Percentiles rank a stretch among this genome's conserved stretches.
Conservation (phyloP, 2,888 invertebrate species). For the Mesorhabditis belari region DNA sequence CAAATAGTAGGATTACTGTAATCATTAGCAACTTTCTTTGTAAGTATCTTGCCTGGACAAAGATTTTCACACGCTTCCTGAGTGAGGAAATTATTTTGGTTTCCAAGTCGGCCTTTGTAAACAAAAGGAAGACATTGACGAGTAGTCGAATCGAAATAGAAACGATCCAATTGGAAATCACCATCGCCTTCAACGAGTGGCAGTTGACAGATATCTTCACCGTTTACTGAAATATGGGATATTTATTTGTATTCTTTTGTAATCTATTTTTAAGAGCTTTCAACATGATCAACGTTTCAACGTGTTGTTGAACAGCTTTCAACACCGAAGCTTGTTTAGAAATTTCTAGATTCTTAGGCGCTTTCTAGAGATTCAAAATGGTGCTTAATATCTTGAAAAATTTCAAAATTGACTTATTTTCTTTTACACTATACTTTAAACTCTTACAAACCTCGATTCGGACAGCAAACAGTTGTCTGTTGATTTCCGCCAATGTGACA, state of each 20-base stretch:
- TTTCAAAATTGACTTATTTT: not conserved
- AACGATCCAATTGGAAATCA: conserved; percentile 30
- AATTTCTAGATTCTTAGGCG: not conserved
- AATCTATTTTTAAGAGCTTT: no score
- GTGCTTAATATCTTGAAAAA: not conserved
- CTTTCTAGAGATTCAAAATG: no score
- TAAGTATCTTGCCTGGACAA: conserved; percentile 32
- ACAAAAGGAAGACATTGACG: conserved; percentile 41
- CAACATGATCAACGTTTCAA: no score
- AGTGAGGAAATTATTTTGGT: conserved; percentile 50
- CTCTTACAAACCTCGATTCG: conserved; percentile 34
- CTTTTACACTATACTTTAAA: not conserved
- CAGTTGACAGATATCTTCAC: conserved; percentile 33
- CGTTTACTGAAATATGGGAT: conserved; percentile 1
- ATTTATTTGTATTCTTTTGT: no score
- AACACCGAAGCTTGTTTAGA: not conserved
- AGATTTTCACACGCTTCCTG: conserved; percentile 38
- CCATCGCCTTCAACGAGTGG: conserved; percentile 41
- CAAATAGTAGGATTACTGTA: no score
- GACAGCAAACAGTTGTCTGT: conserved; percentile 52
- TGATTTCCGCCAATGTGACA: conserved; percentile 50
- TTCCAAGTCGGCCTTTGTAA: conserved; percentile 39
- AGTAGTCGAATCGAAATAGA: conserved; percentile 42
- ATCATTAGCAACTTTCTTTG: no score
- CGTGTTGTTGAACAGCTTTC: no score